Percentiles rank a stretch among this genome's conserved stretches.
Evolutionary conservation across 2,888 invertebrate genomes (phyloP).

Genomic region (Mesorhabditis belari): DNA sequence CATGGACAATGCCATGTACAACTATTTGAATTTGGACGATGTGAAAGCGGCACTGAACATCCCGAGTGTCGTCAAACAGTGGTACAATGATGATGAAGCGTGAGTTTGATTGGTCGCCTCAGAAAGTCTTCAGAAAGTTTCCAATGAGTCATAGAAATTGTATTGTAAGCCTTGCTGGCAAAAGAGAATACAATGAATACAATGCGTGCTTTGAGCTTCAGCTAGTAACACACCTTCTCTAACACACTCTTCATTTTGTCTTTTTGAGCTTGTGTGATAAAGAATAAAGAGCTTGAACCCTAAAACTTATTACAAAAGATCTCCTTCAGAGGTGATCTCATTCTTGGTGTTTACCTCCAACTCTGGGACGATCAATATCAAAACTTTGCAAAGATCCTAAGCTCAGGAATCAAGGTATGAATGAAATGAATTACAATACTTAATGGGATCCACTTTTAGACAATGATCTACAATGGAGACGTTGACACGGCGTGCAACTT

Average conservation of each 20-base stretch:
- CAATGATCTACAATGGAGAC: neutral
- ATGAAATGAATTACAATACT: too few relatives aligned
- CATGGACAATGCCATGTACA: conserved; percentile 24
- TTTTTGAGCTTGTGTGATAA: neutral
- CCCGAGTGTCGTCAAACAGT: conserved; percentile 13
- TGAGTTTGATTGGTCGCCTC: neutral
- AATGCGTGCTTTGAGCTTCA: too few relatives aligned
- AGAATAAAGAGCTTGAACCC: neutral
- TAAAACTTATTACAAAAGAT: neutral
- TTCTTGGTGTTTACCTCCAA: neutral
- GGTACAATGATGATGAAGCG: conserved; percentile 11
- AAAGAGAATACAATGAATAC: too few relatives aligned
- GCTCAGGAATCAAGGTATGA: neutral
- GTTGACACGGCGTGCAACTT: neutral
- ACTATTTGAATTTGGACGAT: conserved; percentile 33
- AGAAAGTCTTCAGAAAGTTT: neutral
- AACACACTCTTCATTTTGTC: too few relatives aligned
- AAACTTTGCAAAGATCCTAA: neutral
- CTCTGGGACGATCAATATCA: neutral
- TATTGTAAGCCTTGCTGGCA: too few relatives aligned
- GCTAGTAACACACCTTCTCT: too few relatives aligned
- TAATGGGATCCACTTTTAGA: neutral
- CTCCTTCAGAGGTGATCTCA: neutral
- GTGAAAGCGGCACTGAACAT: conserved; percentile 44
- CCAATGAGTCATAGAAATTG: neutral